A percentile compares a stretch with the other conserved stretches of the same genome.
Evolutionary conservation across 2,888 invertebrate species (phyloP).

Genomic region (Micropterix aruncella): DNA sequence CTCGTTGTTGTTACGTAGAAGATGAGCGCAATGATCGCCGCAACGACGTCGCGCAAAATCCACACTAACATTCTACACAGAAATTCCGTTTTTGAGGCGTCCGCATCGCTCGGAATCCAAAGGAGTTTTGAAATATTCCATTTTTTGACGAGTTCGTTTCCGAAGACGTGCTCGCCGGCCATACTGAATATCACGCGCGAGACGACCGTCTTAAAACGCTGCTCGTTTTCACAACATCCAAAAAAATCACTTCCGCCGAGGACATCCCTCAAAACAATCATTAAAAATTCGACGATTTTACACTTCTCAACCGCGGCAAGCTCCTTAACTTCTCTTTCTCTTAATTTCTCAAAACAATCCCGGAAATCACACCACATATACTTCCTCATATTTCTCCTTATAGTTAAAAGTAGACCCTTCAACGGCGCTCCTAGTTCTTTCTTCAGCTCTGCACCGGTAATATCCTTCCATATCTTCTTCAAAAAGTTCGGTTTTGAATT

Average conservation of each 20-base stretch:
- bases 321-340: conserved; percentile 1
- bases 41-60: conserved; percentile 23
- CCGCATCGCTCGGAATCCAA: conserved; percentile 17
- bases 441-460: no score
- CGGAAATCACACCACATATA: conserved; percentile 1
- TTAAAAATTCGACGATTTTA: conserved; percentile 19
- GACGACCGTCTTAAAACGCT: conserved; percentile 21
- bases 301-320: conserved; percentile 20
- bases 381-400: conserved; percentile 6
- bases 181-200: conserved; percentile 23
- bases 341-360: conserved; percentile 9
- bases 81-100: conserved; percentile 14
- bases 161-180: conserved; percentile 24
- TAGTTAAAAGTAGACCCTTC: conserved; percentile 2
- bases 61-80: conserved; percentile 19
- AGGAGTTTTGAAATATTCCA: conserved; percentile 22
- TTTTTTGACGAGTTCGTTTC: conserved; percentile 17
- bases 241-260: conserved; percentile 23
- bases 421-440: no score
- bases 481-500: neutral
- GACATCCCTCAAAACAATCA: conserved; percentile 20
- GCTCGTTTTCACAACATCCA: conserved; percentile 23
- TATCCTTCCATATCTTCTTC: neutral
- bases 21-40: conserved; percentile 26
- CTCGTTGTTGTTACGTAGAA: conserved; percentile 33